These are phyloP conservation scores for Sarcophaga rosellei DNA, from an alignment of 2,888 invertebrate genomes.

Conservation along the genomic window DNA sequence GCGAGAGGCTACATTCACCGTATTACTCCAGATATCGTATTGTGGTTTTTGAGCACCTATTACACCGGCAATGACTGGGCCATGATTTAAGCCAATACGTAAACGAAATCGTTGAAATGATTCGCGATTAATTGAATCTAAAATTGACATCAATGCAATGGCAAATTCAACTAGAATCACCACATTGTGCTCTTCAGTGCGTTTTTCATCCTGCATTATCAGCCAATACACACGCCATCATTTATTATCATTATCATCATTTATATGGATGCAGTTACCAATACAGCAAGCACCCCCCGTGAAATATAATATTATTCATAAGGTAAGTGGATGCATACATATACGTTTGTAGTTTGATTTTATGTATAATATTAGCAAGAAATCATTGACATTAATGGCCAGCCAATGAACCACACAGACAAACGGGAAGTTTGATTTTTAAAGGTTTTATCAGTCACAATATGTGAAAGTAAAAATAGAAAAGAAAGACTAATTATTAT, in stretches of 20 bases:
- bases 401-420: no score
- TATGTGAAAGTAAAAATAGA: no score
- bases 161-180: slow-evolving; percentile 97
- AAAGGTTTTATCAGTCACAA: no score
- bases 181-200: slow-evolving; percentile 93
- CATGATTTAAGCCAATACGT: slow-evolving; percentile 86
- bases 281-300: no score
- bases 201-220: slow-evolving; percentile 83
- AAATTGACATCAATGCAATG: slow-evolving; percentile 92
- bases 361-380: no score
- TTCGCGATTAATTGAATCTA: slow-evolving; percentile 97
- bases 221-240: not conserved
- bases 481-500: no score
- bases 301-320: no score
- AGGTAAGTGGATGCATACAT: no score
- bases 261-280: no score
- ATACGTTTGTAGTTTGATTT: no score
- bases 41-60: slow-evolving; percentile 99
- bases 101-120: slow-evolving; percentile 98
- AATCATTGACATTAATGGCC: no score
- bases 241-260: slow-evolving; percentile 1
- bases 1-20: slow-evolving; percentile 97
- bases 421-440: no score
- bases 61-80: slow-evolving; percentile 94
- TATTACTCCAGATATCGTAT: slow-evolving; percentile 99